Evolutionary conservation across 2,113 vertebrate species (phyloP), one percentile per base, ranked within the genome.

Genomic region (Pheucticus melanocephalus): DNA sequence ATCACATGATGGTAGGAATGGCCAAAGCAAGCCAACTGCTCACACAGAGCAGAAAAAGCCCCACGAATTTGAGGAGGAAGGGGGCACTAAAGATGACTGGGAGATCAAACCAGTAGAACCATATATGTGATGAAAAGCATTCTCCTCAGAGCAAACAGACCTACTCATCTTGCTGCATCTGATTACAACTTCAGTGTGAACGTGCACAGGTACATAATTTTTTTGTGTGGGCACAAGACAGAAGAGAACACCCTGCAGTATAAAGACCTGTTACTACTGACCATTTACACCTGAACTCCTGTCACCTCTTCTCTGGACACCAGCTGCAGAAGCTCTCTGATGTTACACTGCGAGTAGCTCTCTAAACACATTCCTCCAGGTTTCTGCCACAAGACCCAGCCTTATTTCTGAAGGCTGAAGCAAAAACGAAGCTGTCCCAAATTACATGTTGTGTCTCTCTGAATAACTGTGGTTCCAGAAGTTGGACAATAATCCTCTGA

Each of bases 71-170:
- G 76, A 59, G 64, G n/a, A 57, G 44, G 12, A 85, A 82, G 10
- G 20, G 70, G 16, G 11, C 66, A 91, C 31, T 60, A 40, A 42
- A 92, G 45, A 50, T 24, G 50, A 90, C 0, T 23, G 45, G 53
- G 75, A 92, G 66, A 75, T 83, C 44, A 76, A 75, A 82, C 44
- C 79, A 75, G 40, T 8, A 57, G 54, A 83, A 89, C 54, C 20
- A 56, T 2, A 9, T 37, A 45, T 6, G 33, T 48, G 66, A 95
- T 22, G 10, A 92, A 93, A 66, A 96, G 76, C 54, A 70, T 90
- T 95, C 84, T 95, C 92, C 92, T 96, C 94, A 95, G 90, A 95
- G 94, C 93, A 96, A 92, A 95, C 94, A 92, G 82, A 88, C 77
- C 63, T 14, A 70, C 59, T 76, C 71, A 50, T 35, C 80, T 88